These are phyloP conservation scores for Muscidifurax raptorellus DNA, from an alignment of 1,140 invertebrate species.

Conservation along the genomic window DNA sequence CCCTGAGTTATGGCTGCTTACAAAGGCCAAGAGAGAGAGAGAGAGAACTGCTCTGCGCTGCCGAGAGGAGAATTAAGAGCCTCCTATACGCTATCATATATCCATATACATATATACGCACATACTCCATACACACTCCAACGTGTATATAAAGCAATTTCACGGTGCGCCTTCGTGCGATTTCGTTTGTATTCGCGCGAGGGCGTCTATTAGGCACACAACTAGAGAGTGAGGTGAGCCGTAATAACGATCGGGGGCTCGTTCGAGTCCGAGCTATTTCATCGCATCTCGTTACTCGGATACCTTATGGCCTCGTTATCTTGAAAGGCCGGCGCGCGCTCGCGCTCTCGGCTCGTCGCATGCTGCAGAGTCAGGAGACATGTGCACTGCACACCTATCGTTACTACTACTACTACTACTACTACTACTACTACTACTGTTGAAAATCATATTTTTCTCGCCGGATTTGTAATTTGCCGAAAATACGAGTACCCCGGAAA, in stretches of 20 bases:
- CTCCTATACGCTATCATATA: not conserved
- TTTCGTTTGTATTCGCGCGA: not conserved
- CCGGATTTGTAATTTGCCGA: slow-evolving; percentile 54
- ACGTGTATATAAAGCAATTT: not conserved
- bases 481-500: slow-evolving; percentile 59
- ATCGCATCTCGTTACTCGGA: slow-evolving; percentile 38
- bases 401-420: not conserved
- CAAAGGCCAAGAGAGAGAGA: slow-evolving; percentile 52
- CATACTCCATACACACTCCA: too few species aligned
- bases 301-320: slow-evolving; percentile 60
- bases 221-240: not conserved
- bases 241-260: slow-evolving; percentile 43
- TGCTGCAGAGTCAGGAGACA: not conserved
- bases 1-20: slow-evolving; percentile 65
- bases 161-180: not conserved
- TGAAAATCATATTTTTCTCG: slow-evolving; percentile 20
- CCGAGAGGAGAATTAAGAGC: slow-evolving; percentile 1
- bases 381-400: not conserved
- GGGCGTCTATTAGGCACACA: too few species aligned
- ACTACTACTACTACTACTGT: not conserved
- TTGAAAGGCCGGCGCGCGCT: slow-evolving; percentile 1
- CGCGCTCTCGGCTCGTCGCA: not conserved
- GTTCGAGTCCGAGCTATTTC: slow-evolving; percentile 15
- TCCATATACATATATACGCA: too few species aligned
- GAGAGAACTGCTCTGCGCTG: not conserved